These are phyloP conservation scores for Solenopsis invicta DNA, from an alignment of 1,140 invertebrate genomes.

Conservation along the genomic window DNA sequence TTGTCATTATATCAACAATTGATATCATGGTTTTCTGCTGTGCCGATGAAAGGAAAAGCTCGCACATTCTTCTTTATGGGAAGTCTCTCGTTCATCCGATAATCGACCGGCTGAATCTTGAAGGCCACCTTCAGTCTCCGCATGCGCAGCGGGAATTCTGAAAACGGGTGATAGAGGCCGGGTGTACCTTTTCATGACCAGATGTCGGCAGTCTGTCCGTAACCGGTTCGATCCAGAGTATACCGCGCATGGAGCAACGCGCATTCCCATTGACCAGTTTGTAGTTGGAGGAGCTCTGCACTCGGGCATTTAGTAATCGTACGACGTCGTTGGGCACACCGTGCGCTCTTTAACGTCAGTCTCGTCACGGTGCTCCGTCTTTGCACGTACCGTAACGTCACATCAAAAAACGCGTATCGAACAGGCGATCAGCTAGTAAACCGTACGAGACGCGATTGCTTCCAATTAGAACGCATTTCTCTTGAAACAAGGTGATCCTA, in stretches of 20 bases:
- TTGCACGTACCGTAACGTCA: conserved; percentile 65
- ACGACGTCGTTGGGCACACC: conserved; percentile 82
- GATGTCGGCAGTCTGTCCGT: conserved; percentile 82
- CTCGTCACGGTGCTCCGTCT: conserved; percentile 74
- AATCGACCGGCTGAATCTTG: conserved; percentile 19
- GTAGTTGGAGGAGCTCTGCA: conserved; percentile 68
- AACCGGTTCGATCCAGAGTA: conserved; percentile 75
- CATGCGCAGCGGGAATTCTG: conserved; percentile 2
- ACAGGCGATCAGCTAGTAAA: neutral
- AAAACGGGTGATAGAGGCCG: neutral
- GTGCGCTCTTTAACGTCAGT: conserved; percentile 67
- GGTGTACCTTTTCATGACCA: conserved; percentile 56
- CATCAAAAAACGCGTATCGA: conserved; percentile 7
- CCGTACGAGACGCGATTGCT: neutral
- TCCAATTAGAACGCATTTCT: conserved; percentile 1
- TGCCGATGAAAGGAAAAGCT: conserved; percentile 15
- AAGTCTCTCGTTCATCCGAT: neutral
- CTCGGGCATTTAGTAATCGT: conserved; percentile 82
- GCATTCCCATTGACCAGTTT: conserved; percentile 84
- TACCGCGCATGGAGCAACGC: conserved; percentile 82
- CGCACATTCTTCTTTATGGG: neutral
- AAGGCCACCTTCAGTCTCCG: neutral
- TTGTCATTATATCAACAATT: neutral
- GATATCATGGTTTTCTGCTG: conserved; percentile 32
- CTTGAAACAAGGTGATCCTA: neutral